Evolutionary conservation across 2,888 invertebrate species (phyloP).

Genomic region (Zeuzera pyrina): DNA sequence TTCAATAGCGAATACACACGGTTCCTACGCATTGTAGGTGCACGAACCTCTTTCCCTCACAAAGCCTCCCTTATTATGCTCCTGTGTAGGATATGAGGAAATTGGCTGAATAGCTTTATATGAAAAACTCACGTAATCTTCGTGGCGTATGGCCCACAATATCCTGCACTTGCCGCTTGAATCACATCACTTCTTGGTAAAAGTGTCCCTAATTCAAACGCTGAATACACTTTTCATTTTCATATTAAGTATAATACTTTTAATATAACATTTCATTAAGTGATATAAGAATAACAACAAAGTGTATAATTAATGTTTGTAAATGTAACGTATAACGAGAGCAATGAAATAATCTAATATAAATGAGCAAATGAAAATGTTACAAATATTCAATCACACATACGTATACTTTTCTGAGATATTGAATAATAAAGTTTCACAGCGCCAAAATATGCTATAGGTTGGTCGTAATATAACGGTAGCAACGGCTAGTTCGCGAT

Average conservation of each 20-base stretch:
- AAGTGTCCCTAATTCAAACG: conserved; percentile 9
- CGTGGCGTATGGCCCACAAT: conserved; percentile 54
- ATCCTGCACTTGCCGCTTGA: conserved; percentile 51
- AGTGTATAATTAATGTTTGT: too few species aligned
- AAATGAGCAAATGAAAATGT: too few species aligned
- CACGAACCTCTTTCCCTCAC: conserved; percentile 62
- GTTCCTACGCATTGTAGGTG: conserved; percentile 58
- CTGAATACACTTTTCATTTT: background rate
- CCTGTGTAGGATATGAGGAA: conserved; percentile 67
- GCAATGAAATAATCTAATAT: too few species aligned
- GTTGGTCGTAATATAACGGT: too few species aligned
- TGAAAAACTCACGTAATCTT: conserved; percentile 69
- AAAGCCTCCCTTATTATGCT: conserved; percentile 68
- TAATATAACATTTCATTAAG: too few species aligned
- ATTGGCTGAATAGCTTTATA: conserved; percentile 70
- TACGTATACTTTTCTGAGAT: too few species aligned
- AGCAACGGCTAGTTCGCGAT: conserved; percentile 32
- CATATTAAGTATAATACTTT: too few species aligned
- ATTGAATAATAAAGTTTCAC: too few species aligned
- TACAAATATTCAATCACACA: too few species aligned
- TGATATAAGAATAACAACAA: background rate
- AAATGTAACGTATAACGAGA: too few species aligned
- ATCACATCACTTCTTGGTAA: conserved; percentile 28
- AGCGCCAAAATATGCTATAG: too few species aligned
- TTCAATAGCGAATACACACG: conserved; percentile 41